These are phyloP conservation scores for Drosophila murphyi DNA, from an alignment of 1,140 invertebrate genomes.

Conservation along the genomic window DNA sequence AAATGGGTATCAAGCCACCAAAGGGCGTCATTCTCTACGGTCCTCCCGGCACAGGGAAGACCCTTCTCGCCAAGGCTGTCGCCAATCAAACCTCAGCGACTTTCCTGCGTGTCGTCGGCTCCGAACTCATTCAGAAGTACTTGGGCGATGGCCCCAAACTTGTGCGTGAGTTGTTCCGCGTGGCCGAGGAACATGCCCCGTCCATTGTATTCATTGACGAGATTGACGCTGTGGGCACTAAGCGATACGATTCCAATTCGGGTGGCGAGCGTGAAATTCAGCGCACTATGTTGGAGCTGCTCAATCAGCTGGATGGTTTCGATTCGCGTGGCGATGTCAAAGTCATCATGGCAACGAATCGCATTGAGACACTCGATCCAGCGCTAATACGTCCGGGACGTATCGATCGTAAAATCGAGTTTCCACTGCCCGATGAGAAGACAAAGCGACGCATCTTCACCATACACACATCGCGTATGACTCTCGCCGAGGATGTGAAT, in stretches of 20 bases:
- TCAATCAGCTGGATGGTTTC: slow-evolving; percentile 99
- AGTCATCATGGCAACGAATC: slow-evolving; percentile 99
- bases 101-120: slow-evolving; percentile 99
- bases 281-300: slow-evolving; percentile 99
- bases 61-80: slow-evolving; percentile 98
- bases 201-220: slow-evolving; percentile 99
- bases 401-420: slow-evolving; percentile 99
- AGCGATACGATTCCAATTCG: slow-evolving; percentile 99
- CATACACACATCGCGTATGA: slow-evolving; percentile 99
- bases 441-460: slow-evolving; percentile 99
- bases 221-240: slow-evolving; percentile 99
- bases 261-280: slow-evolving; percentile 99
- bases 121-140: slow-evolving; percentile 98
- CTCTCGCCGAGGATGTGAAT: slow-evolving; percentile 98
- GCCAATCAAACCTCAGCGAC: slow-evolving; percentile 99
- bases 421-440: slow-evolving; percentile 99
- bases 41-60: slow-evolving; percentile 99
- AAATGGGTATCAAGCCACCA: slow-evolving; percentile 99
- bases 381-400: slow-evolving; percentile 99
- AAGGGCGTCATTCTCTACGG: slow-evolving; percentile 99
- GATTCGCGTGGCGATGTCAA: slow-evolving; percentile 98
- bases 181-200: slow-evolving; percentile 99
- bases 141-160: slow-evolving; percentile 99
- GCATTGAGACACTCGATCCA: slow-evolving; percentile 99
- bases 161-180: slow-evolving; percentile 98